phyloP scores from a whole-genome alignment of 1,140 invertebrate genomes.

The Teleopsis dalmanni region DNA sequence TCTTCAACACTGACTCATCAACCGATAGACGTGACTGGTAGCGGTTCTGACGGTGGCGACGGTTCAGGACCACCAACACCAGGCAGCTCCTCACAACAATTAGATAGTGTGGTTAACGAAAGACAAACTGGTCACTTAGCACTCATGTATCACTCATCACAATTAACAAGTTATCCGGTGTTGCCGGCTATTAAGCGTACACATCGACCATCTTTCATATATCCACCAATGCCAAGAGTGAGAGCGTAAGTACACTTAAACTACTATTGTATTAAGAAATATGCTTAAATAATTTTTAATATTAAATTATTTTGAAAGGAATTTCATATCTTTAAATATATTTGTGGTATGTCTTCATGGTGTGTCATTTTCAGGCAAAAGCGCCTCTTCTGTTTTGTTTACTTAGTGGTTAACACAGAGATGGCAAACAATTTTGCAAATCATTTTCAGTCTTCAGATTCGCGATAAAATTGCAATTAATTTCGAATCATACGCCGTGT shows the following conservation, averaged over 20 bases:
- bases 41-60: constrained; percentile 20
- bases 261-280: too few species aligned
- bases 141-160: constrained; percentile 41
- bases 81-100: constrained; percentile 19
- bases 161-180: constrained; percentile 40
- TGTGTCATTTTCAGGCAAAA: too few species aligned
- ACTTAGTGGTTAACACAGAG: too few species aligned
- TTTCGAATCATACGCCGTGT: too few species aligned
- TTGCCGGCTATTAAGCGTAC: constrained; percentile 39
- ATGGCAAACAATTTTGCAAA: too few species aligned
- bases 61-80: constrained; percentile 37
- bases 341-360: too few species aligned
- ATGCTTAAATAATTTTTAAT: too few species aligned
- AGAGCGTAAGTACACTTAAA: constrained; percentile 41
- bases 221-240: constrained; percentile 38
- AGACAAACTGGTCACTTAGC: constrained; percentile 31
- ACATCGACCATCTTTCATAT: constrained; percentile 40
- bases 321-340: too few species aligned
- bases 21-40: constrained; percentile 18
- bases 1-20: constrained; percentile 15
- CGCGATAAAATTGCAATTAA: too few species aligned
- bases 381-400: too few species aligned
- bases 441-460: too few species aligned
- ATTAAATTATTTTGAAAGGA: too few species aligned
- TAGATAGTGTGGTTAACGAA: constrained; percentile 16